These are phyloP conservation scores for Coelogynopora nodosa DNA, from an alignment of 2,888 invertebrate genomes.

Conservation along the genomic window DNA sequence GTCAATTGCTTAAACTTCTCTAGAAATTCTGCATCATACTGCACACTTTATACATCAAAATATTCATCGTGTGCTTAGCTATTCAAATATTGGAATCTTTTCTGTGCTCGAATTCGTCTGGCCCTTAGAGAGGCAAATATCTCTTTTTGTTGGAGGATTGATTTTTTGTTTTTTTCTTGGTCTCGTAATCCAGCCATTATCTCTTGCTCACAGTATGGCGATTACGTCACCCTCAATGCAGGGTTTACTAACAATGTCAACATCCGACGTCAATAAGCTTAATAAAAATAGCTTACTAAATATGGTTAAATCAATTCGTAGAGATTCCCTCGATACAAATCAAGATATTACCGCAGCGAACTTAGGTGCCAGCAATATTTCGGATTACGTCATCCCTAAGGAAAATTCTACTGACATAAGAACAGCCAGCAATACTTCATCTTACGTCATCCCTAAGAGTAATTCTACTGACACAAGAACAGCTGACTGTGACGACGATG, in stretches of 20 bases:
- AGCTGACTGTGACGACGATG: not conserved
- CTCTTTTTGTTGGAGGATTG: not conserved
- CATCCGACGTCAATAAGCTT: slow-evolving; percentile 10
- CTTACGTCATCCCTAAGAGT: not conserved
- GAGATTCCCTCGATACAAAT: slow-evolving; percentile 14
- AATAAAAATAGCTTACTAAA: not conserved
- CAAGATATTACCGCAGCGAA: not conserved
- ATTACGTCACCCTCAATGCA: slow-evolving; percentile 22
- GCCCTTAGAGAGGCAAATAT: not conserved
- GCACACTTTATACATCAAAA: not conserved
- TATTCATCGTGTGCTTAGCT: not conserved
- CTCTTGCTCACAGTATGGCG: slow-evolving; percentile 8
- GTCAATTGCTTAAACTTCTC: not conserved
- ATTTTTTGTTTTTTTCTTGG: not conserved
- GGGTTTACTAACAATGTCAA: not conserved
- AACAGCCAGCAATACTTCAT: not conserved
- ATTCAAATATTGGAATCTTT: not conserved
- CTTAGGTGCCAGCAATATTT: not conserved
- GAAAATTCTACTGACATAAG: not conserved
- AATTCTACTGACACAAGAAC: not conserved
- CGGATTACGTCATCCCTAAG: not conserved
- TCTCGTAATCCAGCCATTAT: not conserved
- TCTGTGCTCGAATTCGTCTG: not conserved
- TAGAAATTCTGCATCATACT: not conserved
- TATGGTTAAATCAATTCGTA: slow-evolving; percentile 11